Evolutionary conservation across 2,888 invertebrate genomes (phyloP).

Genomic region (Cotesia congregata): DNA sequence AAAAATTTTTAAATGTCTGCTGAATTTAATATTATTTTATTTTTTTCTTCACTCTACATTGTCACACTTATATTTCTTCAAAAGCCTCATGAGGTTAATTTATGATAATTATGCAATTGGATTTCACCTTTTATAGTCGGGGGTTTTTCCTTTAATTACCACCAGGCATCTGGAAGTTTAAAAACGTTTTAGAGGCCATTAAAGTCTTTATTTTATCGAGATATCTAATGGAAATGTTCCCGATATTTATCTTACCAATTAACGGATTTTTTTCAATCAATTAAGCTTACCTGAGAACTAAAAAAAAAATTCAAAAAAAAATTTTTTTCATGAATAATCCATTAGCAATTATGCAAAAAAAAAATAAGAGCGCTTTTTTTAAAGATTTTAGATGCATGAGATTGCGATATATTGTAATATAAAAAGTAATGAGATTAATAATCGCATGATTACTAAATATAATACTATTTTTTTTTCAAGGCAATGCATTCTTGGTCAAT

Average conservation of each 20-base stretch:
- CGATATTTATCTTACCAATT: not conserved
- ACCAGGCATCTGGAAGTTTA: not conserved
- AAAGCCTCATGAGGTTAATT: not conserved
- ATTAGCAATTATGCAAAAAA: not conserved
- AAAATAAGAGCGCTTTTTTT: not conserved
- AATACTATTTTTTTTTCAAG: constrained; percentile 65
- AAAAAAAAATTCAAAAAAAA: too few relatives aligned
- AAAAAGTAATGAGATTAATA: constrained; percentile 4
- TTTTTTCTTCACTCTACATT: too few relatives aligned
- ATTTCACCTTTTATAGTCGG: not conserved
- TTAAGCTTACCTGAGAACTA: too few relatives aligned
- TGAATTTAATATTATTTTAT: too few relatives aligned
- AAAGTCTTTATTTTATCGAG: not conserved
- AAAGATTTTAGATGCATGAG: not conserved
- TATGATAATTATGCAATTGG: constrained; percentile 2
- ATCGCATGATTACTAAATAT: not conserved
- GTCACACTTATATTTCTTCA: too few relatives aligned
- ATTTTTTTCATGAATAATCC: too few relatives aligned
- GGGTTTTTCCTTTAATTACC: not conserved
- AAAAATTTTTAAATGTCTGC: too few relatives aligned
- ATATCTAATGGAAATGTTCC: not conserved
- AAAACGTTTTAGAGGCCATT: not conserved
- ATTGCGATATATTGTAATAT: not conserved
- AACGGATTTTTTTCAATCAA: not conserved
- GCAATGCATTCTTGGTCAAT: constrained; percentile 80